Conservation (phyloP, 1,140 invertebrate species). For the Ostrea edulis region DNA sequence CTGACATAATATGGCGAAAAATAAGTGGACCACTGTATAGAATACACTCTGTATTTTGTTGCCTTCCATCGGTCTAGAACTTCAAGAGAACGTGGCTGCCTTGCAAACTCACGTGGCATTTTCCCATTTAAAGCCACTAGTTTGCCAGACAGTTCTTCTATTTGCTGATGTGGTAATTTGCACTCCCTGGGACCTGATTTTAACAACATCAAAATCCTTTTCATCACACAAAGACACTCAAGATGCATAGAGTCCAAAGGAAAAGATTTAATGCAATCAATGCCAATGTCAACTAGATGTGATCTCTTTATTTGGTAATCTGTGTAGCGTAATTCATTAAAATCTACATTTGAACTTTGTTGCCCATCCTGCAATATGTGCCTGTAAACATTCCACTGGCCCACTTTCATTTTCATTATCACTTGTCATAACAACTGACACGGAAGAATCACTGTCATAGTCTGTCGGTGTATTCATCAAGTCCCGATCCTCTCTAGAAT, state of each 20-base stretch:
- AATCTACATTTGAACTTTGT: constrained; percentile 9
- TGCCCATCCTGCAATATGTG: constrained; percentile 35
- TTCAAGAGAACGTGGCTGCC: not conserved
- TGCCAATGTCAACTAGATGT: constrained; percentile 78
- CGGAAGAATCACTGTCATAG: constrained; percentile 77
- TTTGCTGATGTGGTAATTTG: constrained; percentile 43
- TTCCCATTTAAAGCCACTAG: constrained; percentile 18
- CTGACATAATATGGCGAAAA: constrained; percentile 70
- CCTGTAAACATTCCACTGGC: constrained; percentile 39
- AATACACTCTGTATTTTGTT: no score
- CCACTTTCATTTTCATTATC: constrained; percentile 68
- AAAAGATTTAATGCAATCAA: constrained; percentile 66
- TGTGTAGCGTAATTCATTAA: constrained; percentile 68
- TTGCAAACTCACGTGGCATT: constrained; percentile 49
- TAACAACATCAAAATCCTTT: constrained; percentile 39
- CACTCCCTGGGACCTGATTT: constrained; percentile 45
- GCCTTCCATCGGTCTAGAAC: no score
- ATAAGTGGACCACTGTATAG: constrained; percentile 73
- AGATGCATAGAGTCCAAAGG: constrained; percentile 54
- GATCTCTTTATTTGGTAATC: constrained; percentile 73
- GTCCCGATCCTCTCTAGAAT: no score
- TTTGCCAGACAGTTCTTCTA: constrained; percentile 4
- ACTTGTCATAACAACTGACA: constrained; percentile 73
- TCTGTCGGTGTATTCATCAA: no score
- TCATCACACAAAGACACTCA: constrained; percentile 41